Percentiles rank a stretch among this genome's conserved stretches.
Conservation (phyloP, 2,888 invertebrate genomes). For the Andrena camellia region DNA sequence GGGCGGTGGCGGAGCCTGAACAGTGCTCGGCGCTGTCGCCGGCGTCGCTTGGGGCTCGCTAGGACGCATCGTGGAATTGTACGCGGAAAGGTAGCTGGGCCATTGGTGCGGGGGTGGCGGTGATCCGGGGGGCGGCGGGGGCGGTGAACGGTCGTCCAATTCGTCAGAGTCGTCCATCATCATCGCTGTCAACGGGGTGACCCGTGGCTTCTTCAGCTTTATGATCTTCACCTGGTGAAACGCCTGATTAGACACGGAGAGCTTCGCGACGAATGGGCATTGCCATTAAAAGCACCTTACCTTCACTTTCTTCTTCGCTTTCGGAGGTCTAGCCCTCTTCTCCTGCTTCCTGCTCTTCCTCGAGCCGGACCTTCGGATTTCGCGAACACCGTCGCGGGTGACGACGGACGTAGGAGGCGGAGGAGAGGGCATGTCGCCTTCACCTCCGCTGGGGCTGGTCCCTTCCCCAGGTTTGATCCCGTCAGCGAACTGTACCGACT, state of each 20-base stretch:
- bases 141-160: constrained; percentile 87
- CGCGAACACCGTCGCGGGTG: constrained; percentile 66
- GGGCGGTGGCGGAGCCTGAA: constrained; percentile 80
- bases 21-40: constrained; percentile 55
- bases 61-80: constrained; percentile 69
- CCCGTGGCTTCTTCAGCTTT: constrained; percentile 83
- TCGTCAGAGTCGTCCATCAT: constrained; percentile 86
- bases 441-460: constrained; percentile 87
- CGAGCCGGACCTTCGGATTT: constrained; percentile 75
- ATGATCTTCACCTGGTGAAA: constrained; percentile 85
- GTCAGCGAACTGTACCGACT: constrained; percentile 88
- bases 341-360: constrained; percentile 86
- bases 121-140: constrained; percentile 88
- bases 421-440: constrained; percentile 88
- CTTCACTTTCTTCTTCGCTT: constrained; percentile 86
- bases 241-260: neutral
- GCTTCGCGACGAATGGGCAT: neutral
- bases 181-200: constrained; percentile 80
- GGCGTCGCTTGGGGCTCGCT: constrained; percentile 50
- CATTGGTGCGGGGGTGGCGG: constrained; percentile 87
- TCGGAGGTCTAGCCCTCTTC: constrained; percentile 86
- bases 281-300: constrained; percentile 74
- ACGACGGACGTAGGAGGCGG: constrained; percentile 85
- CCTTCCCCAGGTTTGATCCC: constrained; percentile 88
- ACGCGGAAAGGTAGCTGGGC: constrained; percentile 84